Evolutionary conservation across 2,888 invertebrate species (phyloP).

Genomic region (Eristalis intricaria): DNA sequence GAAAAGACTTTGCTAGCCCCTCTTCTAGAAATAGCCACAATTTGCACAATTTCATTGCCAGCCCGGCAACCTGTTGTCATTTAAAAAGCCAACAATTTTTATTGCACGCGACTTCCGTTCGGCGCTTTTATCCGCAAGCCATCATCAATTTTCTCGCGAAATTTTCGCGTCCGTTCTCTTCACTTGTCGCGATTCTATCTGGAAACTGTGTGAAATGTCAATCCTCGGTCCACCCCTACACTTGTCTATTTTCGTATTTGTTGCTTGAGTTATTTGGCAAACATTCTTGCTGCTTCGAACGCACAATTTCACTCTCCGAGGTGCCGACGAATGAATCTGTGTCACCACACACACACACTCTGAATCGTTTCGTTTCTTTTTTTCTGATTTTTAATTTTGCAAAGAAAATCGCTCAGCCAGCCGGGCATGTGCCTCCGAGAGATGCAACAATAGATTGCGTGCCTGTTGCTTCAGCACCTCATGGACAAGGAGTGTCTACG

Average conservation of each 20-base stretch:
- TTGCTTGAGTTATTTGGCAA: conserved; percentile 16
- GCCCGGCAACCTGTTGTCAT: neutral
- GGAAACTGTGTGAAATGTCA: conserved; percentile 4
- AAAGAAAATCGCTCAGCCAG: neutral
- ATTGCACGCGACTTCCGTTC: neutral
- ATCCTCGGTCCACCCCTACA: conserved; percentile 3
- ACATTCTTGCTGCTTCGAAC: neutral
- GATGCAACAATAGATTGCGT: conserved; percentile 12
- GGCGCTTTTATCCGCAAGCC: neutral
- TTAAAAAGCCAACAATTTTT: neutral
- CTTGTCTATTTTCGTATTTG: conserved; percentile 28
- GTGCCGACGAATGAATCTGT: conserved; percentile 46
- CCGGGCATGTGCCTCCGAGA: neutral
- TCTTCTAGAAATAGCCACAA: neutral
- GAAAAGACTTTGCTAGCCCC: no score
- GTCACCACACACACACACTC: conserved; percentile 19
- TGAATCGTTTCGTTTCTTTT: neutral
- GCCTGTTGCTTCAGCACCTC: conserved; percentile 61
- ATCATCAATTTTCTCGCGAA: neutral
- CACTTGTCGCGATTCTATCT: neutral
- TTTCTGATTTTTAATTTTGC: neutral
- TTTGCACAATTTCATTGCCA: neutral
- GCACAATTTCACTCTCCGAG: neutral
- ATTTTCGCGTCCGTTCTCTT: neutral
- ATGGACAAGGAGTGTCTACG: conserved; percentile 22